phyloP scores from a whole-genome alignment of 53 echinoderm and acorn worm genomes.

The Holothuria scabra region DNA sequence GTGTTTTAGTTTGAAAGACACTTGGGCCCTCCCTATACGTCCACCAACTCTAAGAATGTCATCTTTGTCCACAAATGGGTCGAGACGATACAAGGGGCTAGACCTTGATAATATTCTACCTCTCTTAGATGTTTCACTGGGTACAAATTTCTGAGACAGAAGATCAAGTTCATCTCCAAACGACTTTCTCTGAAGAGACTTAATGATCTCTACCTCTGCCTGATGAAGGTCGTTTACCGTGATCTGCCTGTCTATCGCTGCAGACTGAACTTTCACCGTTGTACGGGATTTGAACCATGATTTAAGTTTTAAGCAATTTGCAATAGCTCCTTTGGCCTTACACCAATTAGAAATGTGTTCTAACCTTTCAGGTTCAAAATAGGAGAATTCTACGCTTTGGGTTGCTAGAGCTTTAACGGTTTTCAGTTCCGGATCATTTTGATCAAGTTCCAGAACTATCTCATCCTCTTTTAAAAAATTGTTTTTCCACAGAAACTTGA shows the following conservation, averaged over 20 bases:
- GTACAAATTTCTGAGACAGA: background rate
- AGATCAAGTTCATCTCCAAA: background rate
- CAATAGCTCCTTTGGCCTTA: background rate
- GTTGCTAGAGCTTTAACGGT: background rate
- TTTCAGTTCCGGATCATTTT: background rate
- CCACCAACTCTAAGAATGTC: background rate
- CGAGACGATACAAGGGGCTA: background rate
- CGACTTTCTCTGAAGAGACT: background rate
- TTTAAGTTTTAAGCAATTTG: constrained; percentile 1
- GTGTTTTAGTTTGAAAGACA: background rate
- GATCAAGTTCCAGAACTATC: background rate
- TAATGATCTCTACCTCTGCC: background rate
- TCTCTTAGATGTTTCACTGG: background rate
- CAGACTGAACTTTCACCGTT: background rate
- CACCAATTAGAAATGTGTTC: background rate
- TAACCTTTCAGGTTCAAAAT: no score
- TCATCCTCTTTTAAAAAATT: no score
- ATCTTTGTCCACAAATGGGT: background rate
- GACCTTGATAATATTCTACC: background rate
- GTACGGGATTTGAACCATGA: background rate
- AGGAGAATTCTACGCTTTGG: background rate
- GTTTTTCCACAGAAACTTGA: no score
- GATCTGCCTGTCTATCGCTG: background rate
- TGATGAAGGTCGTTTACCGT: background rate
- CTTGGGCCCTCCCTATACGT: background rate